Conservation (phyloP, 2,797 vertebrate species). For the Eurystomus glaucurus region DNA sequence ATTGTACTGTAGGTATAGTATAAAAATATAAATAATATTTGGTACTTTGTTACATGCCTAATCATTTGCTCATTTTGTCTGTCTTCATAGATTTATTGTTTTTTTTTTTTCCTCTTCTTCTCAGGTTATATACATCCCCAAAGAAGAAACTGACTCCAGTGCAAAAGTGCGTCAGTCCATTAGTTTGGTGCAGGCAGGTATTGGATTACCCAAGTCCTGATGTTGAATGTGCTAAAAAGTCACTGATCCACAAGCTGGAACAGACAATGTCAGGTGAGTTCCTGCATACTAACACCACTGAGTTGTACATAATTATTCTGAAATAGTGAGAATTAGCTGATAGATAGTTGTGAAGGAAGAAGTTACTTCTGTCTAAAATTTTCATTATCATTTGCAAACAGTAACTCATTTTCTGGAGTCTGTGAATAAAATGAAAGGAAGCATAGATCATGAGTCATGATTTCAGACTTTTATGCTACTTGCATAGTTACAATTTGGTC, state of each 20-base stretch:
- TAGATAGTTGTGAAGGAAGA: not conserved
- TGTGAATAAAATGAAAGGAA: not conserved
- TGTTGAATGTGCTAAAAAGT: slow-evolving; percentile 97
- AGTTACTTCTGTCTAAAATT: not conserved
- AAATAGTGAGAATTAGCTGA: not conserved
- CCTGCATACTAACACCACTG: not conserved
- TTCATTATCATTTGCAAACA: not conserved
- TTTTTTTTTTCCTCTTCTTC: not conserved
- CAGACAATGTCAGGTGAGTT: slow-evolving; percentile 95
- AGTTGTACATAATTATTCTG: not conserved
- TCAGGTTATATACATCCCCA: slow-evolving; percentile 93
- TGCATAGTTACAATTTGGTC: not conserved
- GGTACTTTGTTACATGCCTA: not conserved
- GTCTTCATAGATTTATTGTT: not conserved
- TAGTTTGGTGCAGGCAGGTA: slow-evolving; percentile 97
- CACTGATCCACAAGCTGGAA: slow-evolving; percentile 96
- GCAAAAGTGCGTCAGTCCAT: slow-evolving; percentile 92
- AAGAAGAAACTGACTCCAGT: slow-evolving; percentile 92
- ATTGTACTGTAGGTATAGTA: not conserved
- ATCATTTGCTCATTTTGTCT: not conserved
- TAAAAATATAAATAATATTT: not conserved
- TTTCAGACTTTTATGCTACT: not conserved
- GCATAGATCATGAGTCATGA: not conserved
- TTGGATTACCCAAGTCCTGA: slow-evolving; percentile 97
- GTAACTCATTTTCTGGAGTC: not conserved